These are phyloP conservation scores for Python bivittatus DNA, from an alignment of 2,113 vertebrate species.

Conservation along the genomic window DNA sequence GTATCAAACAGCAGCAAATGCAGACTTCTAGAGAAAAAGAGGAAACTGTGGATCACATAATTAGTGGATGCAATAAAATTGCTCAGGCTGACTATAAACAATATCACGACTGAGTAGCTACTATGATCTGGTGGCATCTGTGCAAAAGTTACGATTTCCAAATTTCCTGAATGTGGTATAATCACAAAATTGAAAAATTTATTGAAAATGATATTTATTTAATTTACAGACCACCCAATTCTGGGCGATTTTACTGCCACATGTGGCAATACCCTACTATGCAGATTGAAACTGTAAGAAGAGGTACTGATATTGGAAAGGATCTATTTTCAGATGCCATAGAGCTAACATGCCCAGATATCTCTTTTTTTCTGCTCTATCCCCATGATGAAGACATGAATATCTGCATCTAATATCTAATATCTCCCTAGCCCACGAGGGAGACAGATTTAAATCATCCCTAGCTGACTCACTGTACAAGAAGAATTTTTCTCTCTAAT, in stretches of 20 bases:
- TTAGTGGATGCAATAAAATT: neutral
- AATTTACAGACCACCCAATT: neutral
- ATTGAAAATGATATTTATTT: neutral
- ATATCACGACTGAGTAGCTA: neutral
- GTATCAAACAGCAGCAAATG: neutral
- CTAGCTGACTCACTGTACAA: neutral
- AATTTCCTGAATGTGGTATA: neutral
- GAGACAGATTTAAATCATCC: neutral
- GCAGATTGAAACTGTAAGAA: neutral
- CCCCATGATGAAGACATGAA: neutral
- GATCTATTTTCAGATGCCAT: neutral
- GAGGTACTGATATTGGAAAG: neutral
- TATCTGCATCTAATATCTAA: neutral
- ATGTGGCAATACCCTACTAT: neutral
- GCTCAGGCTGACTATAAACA: neutral
- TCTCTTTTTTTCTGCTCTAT: neutral
- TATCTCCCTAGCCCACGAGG: neutral
- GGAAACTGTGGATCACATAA: neutral
- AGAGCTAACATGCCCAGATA: neutral
- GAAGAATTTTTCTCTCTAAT: neutral
- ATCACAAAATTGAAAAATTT: neutral
- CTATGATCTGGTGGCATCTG: neutral
- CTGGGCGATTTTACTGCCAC: neutral
- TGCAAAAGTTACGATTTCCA: neutral
- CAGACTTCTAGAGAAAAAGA: neutral